A percentile compares a stretch with the other conserved stretches of the same genome.
These are phyloP conservation scores for Bos taurus DNA, from an alignment of 2,113 vertebrate genomes.

Conservation along the genomic window DNA sequence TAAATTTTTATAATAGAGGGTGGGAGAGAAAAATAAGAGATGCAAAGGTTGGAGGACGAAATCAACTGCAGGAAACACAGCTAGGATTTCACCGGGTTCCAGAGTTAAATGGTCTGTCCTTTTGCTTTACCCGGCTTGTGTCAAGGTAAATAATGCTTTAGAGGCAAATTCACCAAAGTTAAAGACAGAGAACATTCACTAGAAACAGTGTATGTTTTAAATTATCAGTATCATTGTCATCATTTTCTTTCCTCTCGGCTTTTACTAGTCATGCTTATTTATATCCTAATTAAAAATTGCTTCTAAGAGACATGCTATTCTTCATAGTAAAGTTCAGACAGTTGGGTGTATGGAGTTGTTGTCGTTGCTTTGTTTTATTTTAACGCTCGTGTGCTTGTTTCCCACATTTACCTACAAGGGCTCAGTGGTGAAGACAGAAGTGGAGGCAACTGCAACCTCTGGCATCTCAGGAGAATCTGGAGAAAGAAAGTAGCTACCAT, in stretches of 20 bases:
- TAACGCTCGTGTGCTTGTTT: neutral
- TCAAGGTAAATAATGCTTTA: slow-evolving; percentile 1
- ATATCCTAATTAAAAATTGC: neutral
- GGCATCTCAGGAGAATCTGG: neutral
- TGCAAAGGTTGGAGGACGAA: neutral
- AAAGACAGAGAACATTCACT: neutral
- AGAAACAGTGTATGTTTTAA: neutral
- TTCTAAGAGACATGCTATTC: neutral
- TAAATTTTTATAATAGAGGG: slow-evolving; percentile 34
- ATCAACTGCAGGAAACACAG: neutral
- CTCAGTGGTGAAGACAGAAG: neutral
- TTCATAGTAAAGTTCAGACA: neutral
- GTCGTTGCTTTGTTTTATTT: neutral
- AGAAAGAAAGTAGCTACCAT: neutral
- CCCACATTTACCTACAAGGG: neutral
- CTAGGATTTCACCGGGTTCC: neutral
- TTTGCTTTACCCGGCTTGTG: neutral
- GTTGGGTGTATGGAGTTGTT: neutral
- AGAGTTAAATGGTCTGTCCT: neutral
- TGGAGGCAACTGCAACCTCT: neutral
- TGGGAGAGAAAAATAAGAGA: neutral
- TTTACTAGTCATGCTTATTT: slow-evolving; percentile 33
- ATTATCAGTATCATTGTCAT: neutral
- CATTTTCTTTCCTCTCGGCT: slow-evolving; percentile 5
- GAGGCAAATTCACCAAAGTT: neutral